Percentiles rank a stretch among this genome's conserved stretches.
Conservation (phyloP, 2,113 vertebrate species). For the Morone chrysops region DNA sequence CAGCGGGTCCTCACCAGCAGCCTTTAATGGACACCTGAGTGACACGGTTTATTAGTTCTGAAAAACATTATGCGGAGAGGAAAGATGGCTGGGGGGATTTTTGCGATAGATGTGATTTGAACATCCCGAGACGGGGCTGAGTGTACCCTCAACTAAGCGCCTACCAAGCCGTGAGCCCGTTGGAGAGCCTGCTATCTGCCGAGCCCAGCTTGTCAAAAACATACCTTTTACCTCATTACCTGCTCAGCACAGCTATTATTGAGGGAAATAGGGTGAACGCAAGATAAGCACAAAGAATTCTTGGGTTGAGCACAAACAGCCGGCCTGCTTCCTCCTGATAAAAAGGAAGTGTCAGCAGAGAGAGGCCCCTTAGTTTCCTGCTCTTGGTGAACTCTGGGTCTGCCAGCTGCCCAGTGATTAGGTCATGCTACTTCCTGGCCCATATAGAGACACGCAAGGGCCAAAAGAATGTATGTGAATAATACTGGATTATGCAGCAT, state of each 20-base stretch:
- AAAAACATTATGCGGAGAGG: conserved; percentile 60
- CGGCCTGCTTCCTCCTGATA: conserved; percentile 83
- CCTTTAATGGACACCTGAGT: conserved; percentile 73
- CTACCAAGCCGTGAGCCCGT: conserved; percentile 40
- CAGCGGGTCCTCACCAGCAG: conserved; percentile 44
- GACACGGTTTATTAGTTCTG: conserved; percentile 69
- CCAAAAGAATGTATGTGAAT: conserved; percentile 35
- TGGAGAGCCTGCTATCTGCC: conserved; percentile 71
- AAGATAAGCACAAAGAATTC: conserved; percentile 80
- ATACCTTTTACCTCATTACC: conserved; percentile 80
- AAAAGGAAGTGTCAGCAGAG: conserved; percentile 73
- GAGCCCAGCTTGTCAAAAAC: conserved; percentile 77
- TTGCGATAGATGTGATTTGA: conserved; percentile 51
- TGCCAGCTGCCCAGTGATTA: conserved; percentile 61
- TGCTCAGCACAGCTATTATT: conserved; percentile 71
- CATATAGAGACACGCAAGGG: conserved; percentile 42
- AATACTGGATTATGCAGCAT: conserved; percentile 2
- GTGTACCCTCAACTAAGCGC: conserved; percentile 54
- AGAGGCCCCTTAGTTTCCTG: conserved; percentile 72
- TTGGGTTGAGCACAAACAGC: conserved; percentile 77
- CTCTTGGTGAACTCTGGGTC: conserved; percentile 56
- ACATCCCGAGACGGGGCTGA: conserved; percentile 55
- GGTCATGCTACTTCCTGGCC: conserved; percentile 67
- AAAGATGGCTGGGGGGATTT: conserved; percentile 49
- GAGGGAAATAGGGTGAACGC: conserved; percentile 73